Percentiles rank a stretch among this genome's conserved stretches.
Conservation (phyloP, 2,888 invertebrate species). For the Crepidodera aurea region DNA sequence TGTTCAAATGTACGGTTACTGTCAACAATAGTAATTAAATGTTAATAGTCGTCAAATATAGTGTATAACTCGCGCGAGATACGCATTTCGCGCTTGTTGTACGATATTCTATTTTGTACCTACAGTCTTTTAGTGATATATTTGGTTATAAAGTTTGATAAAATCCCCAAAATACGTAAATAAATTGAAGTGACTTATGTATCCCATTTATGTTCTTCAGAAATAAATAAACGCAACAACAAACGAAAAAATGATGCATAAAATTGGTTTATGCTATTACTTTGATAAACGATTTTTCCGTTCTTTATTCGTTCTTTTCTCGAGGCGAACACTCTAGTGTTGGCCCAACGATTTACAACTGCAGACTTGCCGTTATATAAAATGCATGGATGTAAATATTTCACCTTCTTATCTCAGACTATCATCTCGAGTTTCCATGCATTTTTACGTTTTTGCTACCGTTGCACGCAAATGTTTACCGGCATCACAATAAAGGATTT, state of each 20-base stretch:
- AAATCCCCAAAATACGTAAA: too few species aligned
- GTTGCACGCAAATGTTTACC: constrained; percentile 14
- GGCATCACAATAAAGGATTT: constrained; percentile 2
- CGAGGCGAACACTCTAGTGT: not conserved
- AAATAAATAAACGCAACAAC: not conserved
- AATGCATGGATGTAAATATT: constrained; percentile 23
- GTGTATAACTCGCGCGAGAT: too few species aligned
- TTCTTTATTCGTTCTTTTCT: constrained; percentile 9
- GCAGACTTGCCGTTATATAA: constrained; percentile 11
- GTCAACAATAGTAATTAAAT: too few species aligned
- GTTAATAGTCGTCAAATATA: too few species aligned
- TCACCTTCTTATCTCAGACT: constrained; percentile 22
- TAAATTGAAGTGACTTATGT: too few species aligned
- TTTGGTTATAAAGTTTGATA: too few species aligned
- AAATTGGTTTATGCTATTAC: not conserved
- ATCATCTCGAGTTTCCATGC: constrained; percentile 27
- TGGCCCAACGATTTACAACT: constrained; percentile 4
- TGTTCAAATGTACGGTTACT: too few species aligned
- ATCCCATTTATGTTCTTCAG: too few species aligned
- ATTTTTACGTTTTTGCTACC: constrained; percentile 21
- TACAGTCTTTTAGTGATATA: too few species aligned
- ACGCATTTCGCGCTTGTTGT: too few species aligned
- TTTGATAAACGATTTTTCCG: not conserved
- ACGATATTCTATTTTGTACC: too few species aligned
- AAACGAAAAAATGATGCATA: not conserved